These are phyloP conservation scores for Platichthys stellatus DNA, from an alignment of 2,113 vertebrate species.

Conservation along the genomic window DNA sequence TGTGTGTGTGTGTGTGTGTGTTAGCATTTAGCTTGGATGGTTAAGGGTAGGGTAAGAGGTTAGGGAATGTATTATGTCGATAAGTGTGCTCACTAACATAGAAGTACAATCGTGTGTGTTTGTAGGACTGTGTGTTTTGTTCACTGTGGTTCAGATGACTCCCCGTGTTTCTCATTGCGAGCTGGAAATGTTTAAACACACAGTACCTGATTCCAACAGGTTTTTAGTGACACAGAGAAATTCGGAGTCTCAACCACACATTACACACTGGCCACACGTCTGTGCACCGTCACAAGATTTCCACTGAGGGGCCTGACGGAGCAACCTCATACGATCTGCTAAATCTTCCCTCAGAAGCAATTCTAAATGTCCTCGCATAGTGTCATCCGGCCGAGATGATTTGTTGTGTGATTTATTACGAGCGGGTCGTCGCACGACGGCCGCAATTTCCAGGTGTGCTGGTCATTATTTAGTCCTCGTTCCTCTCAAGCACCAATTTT, in stretches of 20 bases:
- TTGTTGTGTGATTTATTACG: constrained; percentile 48
- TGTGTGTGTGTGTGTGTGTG: not conserved
- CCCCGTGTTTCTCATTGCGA: constrained; percentile 67
- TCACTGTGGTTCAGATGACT: constrained; percentile 67
- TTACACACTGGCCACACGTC: constrained; percentile 45
- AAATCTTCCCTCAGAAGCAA: constrained; percentile 36
- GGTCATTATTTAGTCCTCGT: constrained; percentile 45
- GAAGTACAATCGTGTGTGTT: not conserved
- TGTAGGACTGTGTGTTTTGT: constrained; percentile 49
- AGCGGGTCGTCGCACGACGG: constrained; percentile 28
- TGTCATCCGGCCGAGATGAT: constrained; percentile 31
- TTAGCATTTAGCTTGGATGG: not conserved
- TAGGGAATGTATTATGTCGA: no score
- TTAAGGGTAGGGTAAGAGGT: no score
- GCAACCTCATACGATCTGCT: constrained; percentile 6
- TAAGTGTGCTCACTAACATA: not conserved
- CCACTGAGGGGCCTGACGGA: constrained; percentile 29
- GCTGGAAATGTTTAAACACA: constrained; percentile 64
- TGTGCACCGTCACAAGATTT: constrained; percentile 47
- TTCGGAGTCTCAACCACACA: constrained; percentile 69
- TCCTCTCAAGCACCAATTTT: constrained; percentile 50
- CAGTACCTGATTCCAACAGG: constrained; percentile 69
- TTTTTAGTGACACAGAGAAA: constrained; percentile 67
- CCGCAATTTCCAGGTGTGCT: constrained; percentile 61
- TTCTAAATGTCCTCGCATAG: constrained; percentile 10